Base-by-base conservation (phyloP, 2,113 vertebrate species). In the Pterophyllum scalare region DNA sequence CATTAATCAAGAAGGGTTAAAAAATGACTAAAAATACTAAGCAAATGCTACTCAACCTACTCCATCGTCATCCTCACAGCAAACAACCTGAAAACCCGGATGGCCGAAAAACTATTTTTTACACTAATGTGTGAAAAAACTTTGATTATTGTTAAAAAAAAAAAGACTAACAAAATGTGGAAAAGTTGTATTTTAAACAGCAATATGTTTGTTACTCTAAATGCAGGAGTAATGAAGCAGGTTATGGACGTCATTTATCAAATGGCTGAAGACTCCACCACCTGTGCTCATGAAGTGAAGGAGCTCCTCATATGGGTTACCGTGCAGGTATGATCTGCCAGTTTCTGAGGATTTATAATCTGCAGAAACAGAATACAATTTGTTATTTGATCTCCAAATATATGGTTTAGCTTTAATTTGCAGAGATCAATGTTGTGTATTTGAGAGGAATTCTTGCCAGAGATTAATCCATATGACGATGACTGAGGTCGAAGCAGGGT, bases 311-410 rank as follows among this genome's bases (percentile, higher is more conserved):
- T 43, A 78, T 82, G 82, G 86, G 40, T 90, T 8, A 67, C 26
- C 33, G 54, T 67, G 13, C 87, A 95, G 92, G 95, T 95, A 83
- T 22, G 84, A 35, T 26, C 46, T 14, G 13, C n/a, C 11, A 13
- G 6, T 52, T 49, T 70, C 43, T 31, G 43, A 70, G 24, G 24
- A 52, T 52, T 14, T 12, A 62, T 49, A 31, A 22, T 56, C 17
- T 3, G 38, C 35, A 11, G 15, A 56, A 60, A 20, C 65, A 20
- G 43, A 52, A 52, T 52, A 6, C 10, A 52, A 0, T 75, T 59
- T 79, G 20, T 5, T 3, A 76, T 7, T 11, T 61, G 12, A 72
- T 46, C 40, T 57, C n/a, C 14, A 81, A 19, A 26, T 87, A 31
- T 38, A 35, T 2, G 0, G 0, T 72, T 52, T 31, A 7, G 14